Conservation (phyloP, 1,140 invertebrate genomes). For the Aphis gossypii region DNA sequence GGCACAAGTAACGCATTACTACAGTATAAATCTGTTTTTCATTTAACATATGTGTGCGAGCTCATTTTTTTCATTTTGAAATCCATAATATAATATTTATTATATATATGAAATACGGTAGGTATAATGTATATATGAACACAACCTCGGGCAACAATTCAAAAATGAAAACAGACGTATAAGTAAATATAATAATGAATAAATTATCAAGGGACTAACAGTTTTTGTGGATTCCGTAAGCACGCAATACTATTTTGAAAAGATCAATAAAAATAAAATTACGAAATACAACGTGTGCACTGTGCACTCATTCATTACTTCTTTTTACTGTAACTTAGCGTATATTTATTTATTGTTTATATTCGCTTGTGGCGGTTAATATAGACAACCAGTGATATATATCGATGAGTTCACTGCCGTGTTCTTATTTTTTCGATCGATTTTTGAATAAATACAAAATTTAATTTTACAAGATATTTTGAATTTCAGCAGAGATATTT, state of each 20-base stretch:
- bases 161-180: slow-evolving; percentile 19
- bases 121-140: neutral
- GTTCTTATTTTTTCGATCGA: neutral
- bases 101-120: neutral
- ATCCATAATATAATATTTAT: neutral
- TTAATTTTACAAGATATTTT: neutral
- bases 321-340: neutral
- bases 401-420: neutral
- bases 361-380: neutral
- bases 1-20: neutral
- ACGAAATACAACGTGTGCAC: neutral
- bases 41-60: neutral
- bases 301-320: neutral
- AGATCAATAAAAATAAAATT: slow-evolving; percentile 10
- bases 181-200: slow-evolving; percentile 30
- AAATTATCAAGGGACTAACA: slow-evolving; percentile 34
- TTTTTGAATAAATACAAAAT: neutral
- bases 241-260: neutral
- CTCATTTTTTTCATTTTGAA: neutral
- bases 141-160: neutral
- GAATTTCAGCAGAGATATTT: neutral
- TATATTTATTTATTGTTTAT: neutral
- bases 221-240: neutral
- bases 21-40: neutral
- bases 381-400: neutral